Evolutionary conservation across 64 coral and sea anemone species (phyloP).

Genomic region (Hydrozoanthus tunicans): DNA sequence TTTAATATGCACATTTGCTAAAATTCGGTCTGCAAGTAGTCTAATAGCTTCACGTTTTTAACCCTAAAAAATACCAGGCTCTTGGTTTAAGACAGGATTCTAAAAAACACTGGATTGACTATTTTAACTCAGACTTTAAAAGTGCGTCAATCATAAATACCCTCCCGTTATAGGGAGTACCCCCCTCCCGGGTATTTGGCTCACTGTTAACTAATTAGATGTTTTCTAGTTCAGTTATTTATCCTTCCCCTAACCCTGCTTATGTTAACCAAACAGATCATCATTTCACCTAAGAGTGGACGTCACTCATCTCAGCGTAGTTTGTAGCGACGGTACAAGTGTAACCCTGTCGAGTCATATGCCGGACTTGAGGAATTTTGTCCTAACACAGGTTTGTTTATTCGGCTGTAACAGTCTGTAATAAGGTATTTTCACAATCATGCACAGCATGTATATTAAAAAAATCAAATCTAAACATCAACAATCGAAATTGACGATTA

Average conservation of each 20-base stretch:
- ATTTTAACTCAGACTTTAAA: no score
- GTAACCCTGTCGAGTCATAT: conserved; percentile 30
- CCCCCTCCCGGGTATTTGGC: no score
- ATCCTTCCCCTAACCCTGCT: not conserved
- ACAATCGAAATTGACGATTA: not conserved
- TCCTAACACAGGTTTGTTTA: conserved; percentile 47
- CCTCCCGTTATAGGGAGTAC: no score
- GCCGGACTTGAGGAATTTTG: conserved; percentile 44
- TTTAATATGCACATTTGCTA: no score
- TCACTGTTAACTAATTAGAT: no score
- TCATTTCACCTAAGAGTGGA: conserved; percentile 38
- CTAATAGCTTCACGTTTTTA: no score
- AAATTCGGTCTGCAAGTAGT: no score
- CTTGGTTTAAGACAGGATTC: no score
- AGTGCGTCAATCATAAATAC: no score
- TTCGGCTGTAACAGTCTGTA: not conserved
- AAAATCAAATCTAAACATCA: not conserved
- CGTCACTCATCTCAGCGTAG: not conserved
- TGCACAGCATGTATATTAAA: not conserved
- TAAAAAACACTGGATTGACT: no score
- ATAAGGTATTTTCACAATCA: not conserved
- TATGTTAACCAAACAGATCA: not conserved
- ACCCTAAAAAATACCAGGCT: no score
- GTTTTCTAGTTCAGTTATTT: no score
- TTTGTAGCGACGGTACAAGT: conserved; percentile 28